phyloP scores from a whole-genome alignment of 2,113 vertebrate genomes.

The Herpailurus yagouaroundi region DNA sequence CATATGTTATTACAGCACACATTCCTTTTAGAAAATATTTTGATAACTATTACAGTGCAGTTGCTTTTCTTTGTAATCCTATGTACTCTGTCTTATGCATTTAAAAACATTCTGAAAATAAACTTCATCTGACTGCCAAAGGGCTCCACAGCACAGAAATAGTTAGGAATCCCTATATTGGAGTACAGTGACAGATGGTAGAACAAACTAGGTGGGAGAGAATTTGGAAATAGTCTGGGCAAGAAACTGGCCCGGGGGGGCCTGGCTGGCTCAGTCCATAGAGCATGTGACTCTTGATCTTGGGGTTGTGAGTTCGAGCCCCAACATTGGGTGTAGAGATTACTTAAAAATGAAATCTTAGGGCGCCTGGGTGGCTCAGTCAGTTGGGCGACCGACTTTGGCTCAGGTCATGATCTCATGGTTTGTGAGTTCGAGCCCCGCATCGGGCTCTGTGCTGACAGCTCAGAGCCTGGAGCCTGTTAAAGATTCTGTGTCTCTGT shows the following conservation, averaged over 20 bases:
- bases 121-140: conserved; percentile 5
- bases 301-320: not conserved
- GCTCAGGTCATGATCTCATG: too few relatives aligned
- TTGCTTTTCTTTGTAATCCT: conserved; percentile 28
- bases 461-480: too few relatives aligned
- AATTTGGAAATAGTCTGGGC: conserved; percentile 1
- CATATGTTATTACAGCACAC: not conserved
- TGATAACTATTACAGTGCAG: not conserved
- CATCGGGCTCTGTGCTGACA: too few relatives aligned
- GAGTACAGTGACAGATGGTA: not conserved
- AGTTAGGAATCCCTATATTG: not conserved
- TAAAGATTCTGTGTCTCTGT: too few relatives aligned
- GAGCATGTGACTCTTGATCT: not conserved
- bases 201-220: not conserved
- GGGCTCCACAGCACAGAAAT: not conserved
- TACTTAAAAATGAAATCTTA: not conserved
- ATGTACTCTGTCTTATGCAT: not conserved
- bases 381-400: too few relatives aligned
- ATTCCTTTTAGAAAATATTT: conserved; percentile 21
- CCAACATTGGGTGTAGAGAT: not conserved
- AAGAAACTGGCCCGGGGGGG: not conserved
- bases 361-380: too few relatives aligned
- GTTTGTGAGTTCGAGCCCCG: too few relatives aligned
- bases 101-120: conserved; percentile 38
- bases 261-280: not conserved